Evolutionary conservation across 2,888 invertebrate species (phyloP), one percentile per base, ranked within the genome.

Genomic region (Eupithecia exiguata): DNA sequence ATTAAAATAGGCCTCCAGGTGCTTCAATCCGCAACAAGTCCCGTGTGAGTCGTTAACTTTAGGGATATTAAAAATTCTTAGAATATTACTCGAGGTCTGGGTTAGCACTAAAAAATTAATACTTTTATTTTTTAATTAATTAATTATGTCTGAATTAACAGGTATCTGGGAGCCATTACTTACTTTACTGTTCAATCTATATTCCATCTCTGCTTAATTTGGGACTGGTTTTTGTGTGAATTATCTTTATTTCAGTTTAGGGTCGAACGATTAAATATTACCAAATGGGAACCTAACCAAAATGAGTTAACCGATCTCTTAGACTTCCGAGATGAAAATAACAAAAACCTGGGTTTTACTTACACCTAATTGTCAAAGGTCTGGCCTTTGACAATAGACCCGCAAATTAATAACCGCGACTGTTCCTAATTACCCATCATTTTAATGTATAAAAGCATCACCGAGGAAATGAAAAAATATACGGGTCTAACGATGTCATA

Each of bases 401-500:
- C 40, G 65, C 66, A 40, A 66, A 43, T 40, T 66, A 66, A 66
- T 66, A 65, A 65, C 66, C 40, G 40, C n/a, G 25, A 25, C 66
- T 66, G 40, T 66, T 25, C 21, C 68, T 53, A 53, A 68, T 68
- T 36, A 68, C 36, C 68, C 36, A 68, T 30, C 49, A 58, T 35
- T 61, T 43, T 69, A 62, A 69, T 69, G 21, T 30, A 38, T 38
- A 53, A 70, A 62, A 62, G 58, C 35, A 46, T 30, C 58, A 63
- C 35, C 62, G 62, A 70, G 61, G 40, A 61, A 61, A 61, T n/a
- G 43, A 70, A 35, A 70, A 61, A 70, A 70, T 35, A 58, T 63
- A 70, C 62, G 62, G 62, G 62, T 70, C 74, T 77, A 77, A 79
- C 77, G 74, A 77, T 76, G 71, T 77, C 77, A 75, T 72, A 68